A percentile compares a stretch with the other conserved stretches of the same genome.
Conservation (phyloP, 2,888 invertebrate species). For the Strigamia maritima region DNA sequence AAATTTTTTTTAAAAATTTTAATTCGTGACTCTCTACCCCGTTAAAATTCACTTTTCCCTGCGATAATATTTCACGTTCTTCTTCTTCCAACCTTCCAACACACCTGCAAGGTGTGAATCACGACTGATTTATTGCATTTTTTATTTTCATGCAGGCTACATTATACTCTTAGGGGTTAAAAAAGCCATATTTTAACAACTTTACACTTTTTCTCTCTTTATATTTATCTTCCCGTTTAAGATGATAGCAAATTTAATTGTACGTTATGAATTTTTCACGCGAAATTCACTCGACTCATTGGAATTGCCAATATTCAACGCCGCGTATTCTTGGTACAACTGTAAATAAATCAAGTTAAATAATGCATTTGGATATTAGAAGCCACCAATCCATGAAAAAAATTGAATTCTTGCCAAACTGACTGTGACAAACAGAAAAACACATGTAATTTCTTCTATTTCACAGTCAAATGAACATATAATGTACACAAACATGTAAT, state of each 20-base stretch:
- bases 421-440: background rate
- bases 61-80: slow-evolving; percentile 5
- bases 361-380: background rate
- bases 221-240: background rate
- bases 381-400: background rate
- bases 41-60: slow-evolving; percentile 19
- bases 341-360: background rate
- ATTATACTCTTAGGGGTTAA: slow-evolving; percentile 12
- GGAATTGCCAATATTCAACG: background rate
- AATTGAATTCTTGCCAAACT: slow-evolving; percentile 2
- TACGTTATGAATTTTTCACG: background rate
- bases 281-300: background rate
- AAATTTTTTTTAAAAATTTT: background rate
- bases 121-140: slow-evolving; percentile 23
- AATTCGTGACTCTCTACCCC: background rate
- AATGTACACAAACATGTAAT: background rate
- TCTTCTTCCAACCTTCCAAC: background rate
- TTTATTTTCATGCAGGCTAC: slow-evolving; percentile 8
- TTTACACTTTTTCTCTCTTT: background rate
- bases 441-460: background rate
- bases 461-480: slow-evolving; percentile 1
- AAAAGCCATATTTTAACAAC: background rate
- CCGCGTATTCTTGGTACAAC: background rate
- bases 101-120: slow-evolving; percentile 34
- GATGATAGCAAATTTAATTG: background rate